phyloP scores from a whole-genome alignment of 2,888 invertebrate genomes.

The Phengaris alcon region DNA sequence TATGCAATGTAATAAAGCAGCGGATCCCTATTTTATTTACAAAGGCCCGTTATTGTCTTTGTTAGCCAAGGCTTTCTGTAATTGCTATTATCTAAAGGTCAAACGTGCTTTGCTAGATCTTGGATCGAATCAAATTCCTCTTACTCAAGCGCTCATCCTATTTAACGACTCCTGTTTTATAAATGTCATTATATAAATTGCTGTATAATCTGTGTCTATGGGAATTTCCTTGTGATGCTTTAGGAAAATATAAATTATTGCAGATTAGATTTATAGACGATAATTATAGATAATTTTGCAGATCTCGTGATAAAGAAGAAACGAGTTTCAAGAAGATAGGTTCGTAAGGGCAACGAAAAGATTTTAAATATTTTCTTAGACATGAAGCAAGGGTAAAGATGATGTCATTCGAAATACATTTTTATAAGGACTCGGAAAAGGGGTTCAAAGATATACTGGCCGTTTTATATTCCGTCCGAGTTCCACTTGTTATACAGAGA shows the following conservation, averaged over 20 bases:
- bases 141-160: slow-evolving; percentile 38
- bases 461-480: slow-evolving; percentile 71
- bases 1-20: slow-evolving; percentile 24
- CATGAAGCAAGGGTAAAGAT: slow-evolving; percentile 5
- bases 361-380: slow-evolving; percentile 30
- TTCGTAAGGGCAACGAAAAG: slow-evolving; percentile 30
- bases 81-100: slow-evolving; percentile 44
- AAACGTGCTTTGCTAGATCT: slow-evolving; percentile 42
- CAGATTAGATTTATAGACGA: slow-evolving; percentile 2
- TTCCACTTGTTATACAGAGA: slow-evolving; percentile 66
- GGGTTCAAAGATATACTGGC: slow-evolving; percentile 58
- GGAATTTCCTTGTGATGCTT: slow-evolving; percentile 7
- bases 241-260: slow-evolving; percentile 23
- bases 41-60: slow-evolving; percentile 38
- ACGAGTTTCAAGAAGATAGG: too few species aligned
- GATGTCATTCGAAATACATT: slow-evolving; percentile 40
- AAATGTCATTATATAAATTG: slow-evolving; percentile 27
- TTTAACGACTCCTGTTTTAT: slow-evolving; percentile 35
- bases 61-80: slow-evolving; percentile 41
- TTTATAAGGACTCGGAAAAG: slow-evolving; percentile 55
- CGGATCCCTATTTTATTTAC: slow-evolving; percentile 36
- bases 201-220: slow-evolving; percentile 22
- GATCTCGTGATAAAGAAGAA: background rate
- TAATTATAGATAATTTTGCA: slow-evolving; percentile 3
- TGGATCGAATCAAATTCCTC: slow-evolving; percentile 41